Conservation (phyloP, 2,113 vertebrate species). For the Mastomys coucha region DNA sequence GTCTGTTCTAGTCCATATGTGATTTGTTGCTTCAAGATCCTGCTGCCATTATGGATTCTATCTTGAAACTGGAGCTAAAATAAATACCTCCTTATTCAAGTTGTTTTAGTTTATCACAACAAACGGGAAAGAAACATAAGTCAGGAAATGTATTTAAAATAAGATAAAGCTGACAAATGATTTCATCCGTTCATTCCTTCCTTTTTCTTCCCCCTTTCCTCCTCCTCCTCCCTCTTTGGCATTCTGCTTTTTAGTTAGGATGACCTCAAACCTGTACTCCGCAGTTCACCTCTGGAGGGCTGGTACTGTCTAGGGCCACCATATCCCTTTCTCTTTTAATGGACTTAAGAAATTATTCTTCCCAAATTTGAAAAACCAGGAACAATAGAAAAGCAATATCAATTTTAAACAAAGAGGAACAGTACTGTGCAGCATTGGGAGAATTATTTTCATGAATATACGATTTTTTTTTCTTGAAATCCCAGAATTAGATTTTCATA, state of each 20-base stretch:
- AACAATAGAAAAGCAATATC: neutral
- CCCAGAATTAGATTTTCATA: neutral
- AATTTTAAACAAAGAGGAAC: neutral
- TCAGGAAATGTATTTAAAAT: neutral
- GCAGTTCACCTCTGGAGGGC: too few relatives aligned
- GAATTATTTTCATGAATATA: neutral
- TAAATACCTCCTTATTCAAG: neutral
- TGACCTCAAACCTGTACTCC: neutral
- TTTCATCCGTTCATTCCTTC: neutral
- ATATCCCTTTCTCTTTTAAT: neutral
- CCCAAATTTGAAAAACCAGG: neutral
- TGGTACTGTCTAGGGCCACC: too few relatives aligned
- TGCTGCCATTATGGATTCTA: neutral
- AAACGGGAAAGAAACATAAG: neutral
- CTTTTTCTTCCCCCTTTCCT: neutral
- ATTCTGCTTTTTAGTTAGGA: neutral
- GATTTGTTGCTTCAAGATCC: neutral
- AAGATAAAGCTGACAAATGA: slow-evolving; percentile 27
- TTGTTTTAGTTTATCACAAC: neutral
- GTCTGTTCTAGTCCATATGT: slow-evolving; percentile 21
- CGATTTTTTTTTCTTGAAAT: neutral
- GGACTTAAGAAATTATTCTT: slow-evolving; percentile 31
- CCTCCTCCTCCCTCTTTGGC: too few relatives aligned
- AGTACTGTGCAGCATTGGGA: neutral
- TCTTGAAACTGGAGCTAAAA: neutral